These are phyloP conservation scores for Pungitius pungitius DNA, from an alignment of 2,113 vertebrate species.

Conservation along the genomic window DNA sequence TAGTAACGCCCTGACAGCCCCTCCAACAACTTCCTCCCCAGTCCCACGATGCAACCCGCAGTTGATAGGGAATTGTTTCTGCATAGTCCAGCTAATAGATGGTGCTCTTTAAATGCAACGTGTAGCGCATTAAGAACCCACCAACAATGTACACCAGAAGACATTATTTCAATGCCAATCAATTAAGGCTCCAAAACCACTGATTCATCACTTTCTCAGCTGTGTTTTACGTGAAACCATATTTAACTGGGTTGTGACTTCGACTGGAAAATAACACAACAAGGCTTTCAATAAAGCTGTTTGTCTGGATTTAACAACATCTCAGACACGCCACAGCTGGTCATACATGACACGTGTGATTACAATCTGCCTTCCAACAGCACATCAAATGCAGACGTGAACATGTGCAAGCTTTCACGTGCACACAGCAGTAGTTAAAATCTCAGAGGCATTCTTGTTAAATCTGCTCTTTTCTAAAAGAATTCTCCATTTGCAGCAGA, in stretches of 20 bases:
- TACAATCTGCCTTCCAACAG: constrained; percentile 17
- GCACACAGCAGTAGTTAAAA: constrained; percentile 49
- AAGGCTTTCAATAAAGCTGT: background rate
- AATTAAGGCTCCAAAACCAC: constrained; percentile 9
- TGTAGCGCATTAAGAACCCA: background rate
- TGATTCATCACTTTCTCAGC: background rate
- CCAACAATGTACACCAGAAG: background rate
- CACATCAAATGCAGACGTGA: constrained; percentile 49
- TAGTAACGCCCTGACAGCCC: constrained; percentile 74
- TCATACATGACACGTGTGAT: constrained; percentile 57
- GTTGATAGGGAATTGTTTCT: constrained; percentile 42
- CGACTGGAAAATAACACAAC: background rate
- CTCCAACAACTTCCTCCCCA: constrained; percentile 72
- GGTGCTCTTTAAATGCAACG: constrained; percentile 14
- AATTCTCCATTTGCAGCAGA: constrained; percentile 49
- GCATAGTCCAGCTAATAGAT: constrained; percentile 33
- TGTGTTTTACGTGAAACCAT: constrained; percentile 4
- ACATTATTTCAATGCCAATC: background rate
- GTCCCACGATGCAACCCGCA: constrained; percentile 56
- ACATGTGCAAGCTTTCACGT: constrained; percentile 17
- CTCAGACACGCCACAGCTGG: constrained; percentile 57
- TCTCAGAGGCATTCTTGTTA: constrained; percentile 73
- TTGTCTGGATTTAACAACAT: constrained; percentile 44
- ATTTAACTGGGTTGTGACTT: constrained; percentile 1
- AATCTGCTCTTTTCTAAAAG: constrained; percentile 68